Base-by-base conservation (phyloP, 2,797 vertebrate genomes). In the Mormyrops attenuatus region DNA sequence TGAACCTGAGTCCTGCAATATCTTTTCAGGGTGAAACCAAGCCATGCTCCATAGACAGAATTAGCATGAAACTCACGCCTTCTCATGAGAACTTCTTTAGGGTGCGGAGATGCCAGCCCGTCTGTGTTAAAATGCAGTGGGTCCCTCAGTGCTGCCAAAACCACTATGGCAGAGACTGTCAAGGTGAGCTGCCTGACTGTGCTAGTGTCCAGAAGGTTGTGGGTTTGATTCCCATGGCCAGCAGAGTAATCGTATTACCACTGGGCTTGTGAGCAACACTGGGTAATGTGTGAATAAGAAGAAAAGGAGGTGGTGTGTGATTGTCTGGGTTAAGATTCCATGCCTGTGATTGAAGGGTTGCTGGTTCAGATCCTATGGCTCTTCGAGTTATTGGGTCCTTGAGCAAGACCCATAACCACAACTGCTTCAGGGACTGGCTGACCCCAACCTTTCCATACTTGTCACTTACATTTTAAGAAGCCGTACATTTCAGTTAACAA, bases 111-210 rank as follows among this genome's bases (percentile, higher is more conserved):
- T 84, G 82, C 11, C 47, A 11, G n/a, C 8, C n/a, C 2, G 47
- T 85, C 22, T 99, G 98, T 8, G 9, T 92, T 55, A 92, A 84
- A 22, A 20, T 89, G 3, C 63, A 87, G 2, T 99, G 98, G 98
- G 50, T 91, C 50, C 94, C 94, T 0, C 95, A 95, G 88, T 99
- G 98, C 94, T 99, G 98, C 91, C 94, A 95, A 8, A 98, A 98
- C 91, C 98, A 99, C 94, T 97, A 97, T 0, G 95, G 98, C 91
- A 93, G 90, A 44, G 95, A 97, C 91, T 99, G 98, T 88, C 94
- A 93, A 92, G 98, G 98, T 99, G 90, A 95, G 95, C 80, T 44
- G 13, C 17, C 22, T 50, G 17, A 15, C 66, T 73, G 30, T 73
- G 66, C 66, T 15, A 38, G 3, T 73, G 66, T 73, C 66, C 66